Base-by-base conservation (phyloP, 2,797 vertebrate genomes). In the Pangasius larnaudii region DNA sequence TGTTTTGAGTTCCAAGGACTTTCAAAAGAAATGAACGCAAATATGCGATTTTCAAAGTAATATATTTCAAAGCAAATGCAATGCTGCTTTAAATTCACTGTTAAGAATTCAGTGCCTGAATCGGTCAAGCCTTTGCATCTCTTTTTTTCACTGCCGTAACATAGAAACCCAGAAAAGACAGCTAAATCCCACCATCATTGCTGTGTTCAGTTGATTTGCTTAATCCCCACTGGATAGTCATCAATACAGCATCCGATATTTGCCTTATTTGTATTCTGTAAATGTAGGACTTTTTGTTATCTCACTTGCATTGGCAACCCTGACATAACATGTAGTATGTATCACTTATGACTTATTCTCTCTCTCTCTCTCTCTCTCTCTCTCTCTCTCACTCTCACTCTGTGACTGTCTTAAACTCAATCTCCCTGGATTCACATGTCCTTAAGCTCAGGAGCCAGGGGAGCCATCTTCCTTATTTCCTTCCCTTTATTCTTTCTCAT, bases 401-500 rank as follows among this genome's bases (percentile, higher is more conserved):
- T 19, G 18, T 56, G 0, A 58, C 30, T 79, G 1, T 79, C 77
- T 79, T 56, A 7, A 80, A 61, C 39, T n/a, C 58, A 46, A 11
- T 65, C 59, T 83, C 27, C 27, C 24, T 83, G 42, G 42, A 49
- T 49, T 63, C 59, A 65, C 59, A 67, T 65, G 42, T 65, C 39
- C 39, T 65, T 51, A 65, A 63, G 39, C 42, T 83, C 16, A 65
- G 81, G 59, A 30, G 59, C 42, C 16, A 22, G 39, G 24, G 42
- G 39, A 65, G 30, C 39, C 81, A 46, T 65, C 81, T 82, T 51
- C 7, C 7, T 56, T 67, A 56, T 78, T 49, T 80, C 27, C 14
- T 27, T 30, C 51, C 30, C 3, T 61, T 72, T 80, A 53, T 85
- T 88, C 51, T 88, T 65, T 58, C 27, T 79, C 49, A 88, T 85